Percentiles rank a stretch among this genome's conserved stretches.
These are phyloP conservation scores for Cylas formicarius DNA, from an alignment of 1,140 invertebrate genomes.

Conservation along the genomic window DNA sequence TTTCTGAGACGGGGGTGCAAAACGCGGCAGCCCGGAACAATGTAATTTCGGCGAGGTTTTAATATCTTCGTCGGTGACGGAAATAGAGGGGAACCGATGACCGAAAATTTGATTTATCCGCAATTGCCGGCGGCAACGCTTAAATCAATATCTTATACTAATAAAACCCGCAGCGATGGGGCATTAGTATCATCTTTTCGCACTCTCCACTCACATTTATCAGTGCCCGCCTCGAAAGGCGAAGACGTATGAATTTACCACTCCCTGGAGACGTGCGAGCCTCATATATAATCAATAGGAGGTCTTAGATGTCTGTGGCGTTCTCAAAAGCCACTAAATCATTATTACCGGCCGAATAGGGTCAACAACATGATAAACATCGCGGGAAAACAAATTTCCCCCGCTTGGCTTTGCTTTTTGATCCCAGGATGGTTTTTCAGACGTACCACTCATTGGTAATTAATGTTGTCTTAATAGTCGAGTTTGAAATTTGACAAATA, in stretches of 20 bases:
- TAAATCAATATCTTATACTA: slow-evolving; percentile 30
- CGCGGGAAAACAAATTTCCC: too few relatives aligned
- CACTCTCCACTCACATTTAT: slow-evolving; percentile 32
- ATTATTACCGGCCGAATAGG: slow-evolving; percentile 24
- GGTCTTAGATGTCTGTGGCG: slow-evolving; percentile 32
- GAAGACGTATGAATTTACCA: slow-evolving; percentile 37
- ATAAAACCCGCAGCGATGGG: slow-evolving; percentile 30
- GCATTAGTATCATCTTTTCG: slow-evolving; percentile 37
- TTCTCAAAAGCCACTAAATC: slow-evolving; percentile 32
- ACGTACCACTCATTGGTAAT: too few relatives aligned
- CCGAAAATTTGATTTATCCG: slow-evolving; percentile 16
- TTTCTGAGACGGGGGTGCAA: too few relatives aligned
- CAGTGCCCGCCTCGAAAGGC: slow-evolving; percentile 9
- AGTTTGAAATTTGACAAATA: too few relatives aligned
- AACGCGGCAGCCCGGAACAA: too few relatives aligned
- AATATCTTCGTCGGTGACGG: too few relatives aligned
- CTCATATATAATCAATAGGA: slow-evolving; percentile 39
- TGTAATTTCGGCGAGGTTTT: too few relatives aligned
- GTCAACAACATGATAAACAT: slow-evolving; percentile 18
- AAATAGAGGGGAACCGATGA: slow-evolving; percentile 10
- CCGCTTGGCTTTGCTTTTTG: slow-evolving; percentile 10
- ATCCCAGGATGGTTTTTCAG: too few relatives aligned
- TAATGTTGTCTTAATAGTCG: too few relatives aligned
- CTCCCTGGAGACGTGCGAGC: slow-evolving; percentile 27
- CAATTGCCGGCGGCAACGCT: slow-evolving; percentile 15